Evolutionary conservation across 1,140 invertebrate genomes (phyloP).

Genomic region (Sinella curviseta): DNA sequence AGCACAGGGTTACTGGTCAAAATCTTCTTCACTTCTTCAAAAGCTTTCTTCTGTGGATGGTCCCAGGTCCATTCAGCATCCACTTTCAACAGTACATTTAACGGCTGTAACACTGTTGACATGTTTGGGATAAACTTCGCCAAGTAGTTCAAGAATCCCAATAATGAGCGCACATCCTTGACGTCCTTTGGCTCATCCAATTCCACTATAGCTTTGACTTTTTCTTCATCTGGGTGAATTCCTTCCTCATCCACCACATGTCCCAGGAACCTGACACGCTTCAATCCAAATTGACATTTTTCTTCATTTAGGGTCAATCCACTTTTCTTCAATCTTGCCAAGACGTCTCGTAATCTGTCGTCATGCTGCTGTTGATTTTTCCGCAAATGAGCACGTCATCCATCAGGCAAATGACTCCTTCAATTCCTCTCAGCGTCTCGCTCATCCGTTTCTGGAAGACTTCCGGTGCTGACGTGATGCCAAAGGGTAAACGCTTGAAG

Average conservation of each 20-base stretch:
- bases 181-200: slow-evolving; percentile 50
- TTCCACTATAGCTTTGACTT: slow-evolving; percentile 53
- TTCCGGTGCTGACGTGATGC: slow-evolving; percentile 53
- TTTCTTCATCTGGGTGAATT: slow-evolving; percentile 51
- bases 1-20: slow-evolving; percentile 49
- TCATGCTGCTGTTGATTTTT: slow-evolving; percentile 50
- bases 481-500: slow-evolving; percentile 55
- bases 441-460: slow-evolving; percentile 46
- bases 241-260: slow-evolving; percentile 53
- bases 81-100: slow-evolving; percentile 51
- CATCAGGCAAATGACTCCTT: slow-evolving; percentile 45
- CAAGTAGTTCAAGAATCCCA: slow-evolving; percentile 56
- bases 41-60: slow-evolving; percentile 47
- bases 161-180: slow-evolving; percentile 52
- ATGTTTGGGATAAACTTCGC: slow-evolving; percentile 52
- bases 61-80: slow-evolving; percentile 50
- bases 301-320: slow-evolving; percentile 52
- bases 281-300: slow-evolving; percentile 52
- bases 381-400: slow-evolving; percentile 52
- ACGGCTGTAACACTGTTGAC: slow-evolving; percentile 44
- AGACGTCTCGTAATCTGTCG: slow-evolving; percentile 37
- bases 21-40: slow-evolving; percentile 50
- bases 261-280: slow-evolving; percentile 52
- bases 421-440: slow-evolving; percentile 48
- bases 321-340: slow-evolving; percentile 49